phyloP scores from a whole-genome alignment of 2,797 vertebrate species.

The Benthosema pterotum region DNA sequence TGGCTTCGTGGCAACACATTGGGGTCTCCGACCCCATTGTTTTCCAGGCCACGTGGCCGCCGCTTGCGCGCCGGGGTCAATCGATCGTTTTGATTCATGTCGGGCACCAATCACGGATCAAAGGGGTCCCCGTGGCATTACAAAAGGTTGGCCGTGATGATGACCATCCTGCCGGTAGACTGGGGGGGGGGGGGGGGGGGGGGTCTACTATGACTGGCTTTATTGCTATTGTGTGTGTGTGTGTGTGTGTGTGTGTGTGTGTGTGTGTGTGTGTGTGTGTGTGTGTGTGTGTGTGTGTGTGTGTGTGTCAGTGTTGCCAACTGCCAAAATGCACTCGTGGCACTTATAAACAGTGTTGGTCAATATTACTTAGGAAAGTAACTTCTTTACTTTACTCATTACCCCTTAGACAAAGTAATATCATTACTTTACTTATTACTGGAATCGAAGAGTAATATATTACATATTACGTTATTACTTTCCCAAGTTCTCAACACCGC shows the following conservation, averaged over 20 bases:
- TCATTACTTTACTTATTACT: too few species aligned
- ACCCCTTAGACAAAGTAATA: too few species aligned
- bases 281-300: background rate
- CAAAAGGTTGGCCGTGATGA: slow-evolving; percentile 63
- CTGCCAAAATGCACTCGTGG: too few species aligned
- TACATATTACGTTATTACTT: too few species aligned
- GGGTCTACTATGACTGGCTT: background rate
- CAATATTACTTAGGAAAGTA: too few species aligned
- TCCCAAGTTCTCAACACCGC: too few species aligned
- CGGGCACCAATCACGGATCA: slow-evolving; percentile 70
- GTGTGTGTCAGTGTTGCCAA: too few species aligned
- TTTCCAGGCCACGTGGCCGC: slow-evolving; percentile 55
- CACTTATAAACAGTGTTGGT: too few species aligned
- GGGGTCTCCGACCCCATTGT: slow-evolving; percentile 49
- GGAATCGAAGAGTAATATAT: too few species aligned
- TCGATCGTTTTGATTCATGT: slow-evolving; percentile 77
- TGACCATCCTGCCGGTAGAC: slow-evolving; percentile 23
- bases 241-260: background rate
- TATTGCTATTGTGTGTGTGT: background rate
- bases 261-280: background rate
- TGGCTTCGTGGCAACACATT: too few species aligned
- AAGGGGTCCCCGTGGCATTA: slow-evolving; percentile 68
- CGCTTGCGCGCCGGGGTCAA: slow-evolving; percentile 54
- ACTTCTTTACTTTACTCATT: too few species aligned
- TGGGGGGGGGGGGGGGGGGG: slow-evolving; percentile 12